phyloP scores from a whole-genome alignment of 2,888 invertebrate species.

The Theretra japonica region DNA sequence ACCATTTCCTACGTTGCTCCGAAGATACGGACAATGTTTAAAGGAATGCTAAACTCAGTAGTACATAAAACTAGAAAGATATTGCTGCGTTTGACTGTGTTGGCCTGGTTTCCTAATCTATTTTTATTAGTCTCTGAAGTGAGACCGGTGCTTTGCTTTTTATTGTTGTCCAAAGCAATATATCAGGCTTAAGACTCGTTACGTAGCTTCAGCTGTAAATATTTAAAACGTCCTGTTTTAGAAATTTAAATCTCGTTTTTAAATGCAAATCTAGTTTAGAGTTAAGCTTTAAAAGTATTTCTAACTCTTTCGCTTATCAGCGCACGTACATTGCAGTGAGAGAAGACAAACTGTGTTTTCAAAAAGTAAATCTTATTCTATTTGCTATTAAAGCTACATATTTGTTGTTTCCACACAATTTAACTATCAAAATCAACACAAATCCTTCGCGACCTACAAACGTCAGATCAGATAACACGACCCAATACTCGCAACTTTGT shows the following conservation, averaged over 20 bases:
- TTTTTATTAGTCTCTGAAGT: constrained; percentile 29
- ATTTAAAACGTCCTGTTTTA: constrained; percentile 19
- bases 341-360: not conserved
- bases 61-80: constrained; percentile 12
- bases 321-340: not conserved
- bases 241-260: constrained; percentile 1
- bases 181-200: constrained; percentile 24
- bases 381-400: not conserved
- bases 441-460: not conserved
- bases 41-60: constrained; percentile 9
- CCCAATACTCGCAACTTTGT: not conserved
- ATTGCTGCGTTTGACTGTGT: constrained; percentile 13
- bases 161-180: constrained; percentile 25
- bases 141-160: constrained; percentile 26
- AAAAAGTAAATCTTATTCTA: too few species aligned
- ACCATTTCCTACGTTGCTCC: not conserved
- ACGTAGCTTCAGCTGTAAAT: not conserved
- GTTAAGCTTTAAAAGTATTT: not conserved
- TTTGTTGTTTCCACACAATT: not conserved
- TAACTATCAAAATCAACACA: not conserved
- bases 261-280: not conserved
- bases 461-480: constrained; percentile 8
- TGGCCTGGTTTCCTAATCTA: constrained; percentile 27
- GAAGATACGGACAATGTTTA: constrained; percentile 3
- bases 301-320: constrained; percentile 4